phyloP scores from a whole-genome alignment of 2,113 vertebrate species.

The Chitala chitala region DNA sequence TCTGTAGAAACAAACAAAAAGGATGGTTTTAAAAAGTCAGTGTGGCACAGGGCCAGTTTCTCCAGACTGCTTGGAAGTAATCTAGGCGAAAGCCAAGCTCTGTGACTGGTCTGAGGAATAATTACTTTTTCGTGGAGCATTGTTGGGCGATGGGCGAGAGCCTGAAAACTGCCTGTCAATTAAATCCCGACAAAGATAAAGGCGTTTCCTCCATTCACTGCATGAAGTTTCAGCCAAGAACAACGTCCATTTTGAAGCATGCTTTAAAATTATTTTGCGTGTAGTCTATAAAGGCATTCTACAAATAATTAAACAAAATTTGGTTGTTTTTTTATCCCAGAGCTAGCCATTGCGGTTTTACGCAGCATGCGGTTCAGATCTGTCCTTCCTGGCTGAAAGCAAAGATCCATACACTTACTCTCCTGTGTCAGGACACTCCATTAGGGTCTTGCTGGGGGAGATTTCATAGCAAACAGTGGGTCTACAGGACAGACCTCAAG shows the following conservation, averaged over 20 bases:
- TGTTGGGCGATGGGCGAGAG: not conserved
- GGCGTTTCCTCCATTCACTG: not conserved
- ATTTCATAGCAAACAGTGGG: too few relatives aligned
- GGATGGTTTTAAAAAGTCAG: not conserved
- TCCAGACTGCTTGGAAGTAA: not conserved
- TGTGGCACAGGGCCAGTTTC: not conserved
- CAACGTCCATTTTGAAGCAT: not conserved
- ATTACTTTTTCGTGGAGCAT: not conserved
- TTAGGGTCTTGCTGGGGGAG: too few relatives aligned
- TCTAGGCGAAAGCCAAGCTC: not conserved
- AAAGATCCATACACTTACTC: too few relatives aligned
- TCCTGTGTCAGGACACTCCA: too few relatives aligned
- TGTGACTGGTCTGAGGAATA: not conserved
- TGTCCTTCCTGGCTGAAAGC: too few relatives aligned
- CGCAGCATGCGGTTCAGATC: too few relatives aligned
- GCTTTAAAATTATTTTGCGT: too few relatives aligned
- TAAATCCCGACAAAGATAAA: not conserved
- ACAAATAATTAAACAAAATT: too few relatives aligned
- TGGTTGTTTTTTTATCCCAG: too few relatives aligned
- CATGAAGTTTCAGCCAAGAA: not conserved
- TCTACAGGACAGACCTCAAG: too few relatives aligned
- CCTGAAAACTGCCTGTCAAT: not conserved
- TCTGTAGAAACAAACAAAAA: slow-evolving; percentile 47
- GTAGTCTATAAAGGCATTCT: too few relatives aligned
- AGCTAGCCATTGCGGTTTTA: too few relatives aligned